Conservation (phyloP, 2,888 invertebrate genomes). For the Panopea generosa region DNA sequence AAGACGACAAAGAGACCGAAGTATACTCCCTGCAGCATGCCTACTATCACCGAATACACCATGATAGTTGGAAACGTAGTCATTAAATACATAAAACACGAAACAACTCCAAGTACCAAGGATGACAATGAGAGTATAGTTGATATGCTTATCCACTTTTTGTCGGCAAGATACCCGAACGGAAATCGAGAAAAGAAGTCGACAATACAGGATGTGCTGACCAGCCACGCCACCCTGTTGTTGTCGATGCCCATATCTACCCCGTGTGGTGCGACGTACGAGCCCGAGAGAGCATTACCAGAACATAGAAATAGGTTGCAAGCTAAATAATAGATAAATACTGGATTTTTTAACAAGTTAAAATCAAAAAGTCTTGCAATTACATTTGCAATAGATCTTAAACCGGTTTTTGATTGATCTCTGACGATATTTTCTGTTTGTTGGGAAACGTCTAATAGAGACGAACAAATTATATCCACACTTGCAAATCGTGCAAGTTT, state of each 20-base stretch:
- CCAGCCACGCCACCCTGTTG: not conserved
- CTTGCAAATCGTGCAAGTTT: conserved; percentile 33
- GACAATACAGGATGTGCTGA: not conserved
- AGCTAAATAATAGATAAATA: conserved; percentile 3
- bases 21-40: not conserved
- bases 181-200: not conserved
- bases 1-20: not conserved
- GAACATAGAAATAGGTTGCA: conserved; percentile 7
- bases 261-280: not conserved
- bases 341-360: not conserved
- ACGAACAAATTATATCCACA: conserved; percentile 29
- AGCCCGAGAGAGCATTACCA: not conserved
- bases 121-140: not conserved
- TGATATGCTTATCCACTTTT: not conserved
- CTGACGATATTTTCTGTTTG: not conserved
- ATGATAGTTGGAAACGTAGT: not conserved
- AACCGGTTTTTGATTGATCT: not conserved
- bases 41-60: not conserved
- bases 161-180: not conserved
- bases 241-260: not conserved
- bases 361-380: not conserved
- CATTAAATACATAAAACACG: not conserved
- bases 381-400: not conserved
- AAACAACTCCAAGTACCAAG: not conserved
- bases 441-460: conserved; percentile 27